Evolutionary conservation across 1,140 invertebrate genomes (phyloP), one percentile per base, ranked within the genome.

Genomic region (Helicorthomorpha holstii): DNA sequence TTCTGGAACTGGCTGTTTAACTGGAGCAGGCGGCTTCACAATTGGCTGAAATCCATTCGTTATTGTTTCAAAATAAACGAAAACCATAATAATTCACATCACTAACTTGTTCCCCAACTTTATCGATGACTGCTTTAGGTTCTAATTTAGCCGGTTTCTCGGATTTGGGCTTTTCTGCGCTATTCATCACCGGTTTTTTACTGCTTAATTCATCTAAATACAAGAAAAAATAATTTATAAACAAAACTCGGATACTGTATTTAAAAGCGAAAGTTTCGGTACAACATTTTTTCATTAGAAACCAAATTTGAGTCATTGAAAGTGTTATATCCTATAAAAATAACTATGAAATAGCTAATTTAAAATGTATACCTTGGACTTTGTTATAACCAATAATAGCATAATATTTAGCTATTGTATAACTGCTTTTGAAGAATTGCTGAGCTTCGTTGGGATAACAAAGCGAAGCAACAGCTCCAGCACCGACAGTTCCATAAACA

Each of bases 361-460:
- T 46, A 12, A 19, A 46, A 19, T 4, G 19, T 16, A 7, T 34
- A 46, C 44, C 45, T 16, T 53, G 27, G 12, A 45, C 4, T 7
- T 52, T 52, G n/a, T 48, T 47, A 48, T 52, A 52, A 3, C 4
- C 45, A 47, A 52, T 42, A 3, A 52, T 26, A 19, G 58, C 52
- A 16, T 54, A 48, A n/a, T 53, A 52, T 43, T 52, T 50, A 2
- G 51, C 48, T 27, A 26, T 34, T 25, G 55, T 51, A 51, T 58
- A 62, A 21, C 42, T 55, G 12, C 54, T 43, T 16, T 55, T 50
- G 7, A 57, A 52, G 42, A 63, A 27, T 21, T 54, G 56, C 3
- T 57, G 50, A 27, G 61, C 58, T 49, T 64, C 53, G 7, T 59
- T 52, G n/a, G 61, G 63, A 49, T 62, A 62, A 42, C 60, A 63